A percentile compares a stretch with the other conserved stretches of the same genome.
These are phyloP conservation scores for Porites lutea DNA, from an alignment of 64 coral and sea anemone genomes.

Conservation along the genomic window DNA sequence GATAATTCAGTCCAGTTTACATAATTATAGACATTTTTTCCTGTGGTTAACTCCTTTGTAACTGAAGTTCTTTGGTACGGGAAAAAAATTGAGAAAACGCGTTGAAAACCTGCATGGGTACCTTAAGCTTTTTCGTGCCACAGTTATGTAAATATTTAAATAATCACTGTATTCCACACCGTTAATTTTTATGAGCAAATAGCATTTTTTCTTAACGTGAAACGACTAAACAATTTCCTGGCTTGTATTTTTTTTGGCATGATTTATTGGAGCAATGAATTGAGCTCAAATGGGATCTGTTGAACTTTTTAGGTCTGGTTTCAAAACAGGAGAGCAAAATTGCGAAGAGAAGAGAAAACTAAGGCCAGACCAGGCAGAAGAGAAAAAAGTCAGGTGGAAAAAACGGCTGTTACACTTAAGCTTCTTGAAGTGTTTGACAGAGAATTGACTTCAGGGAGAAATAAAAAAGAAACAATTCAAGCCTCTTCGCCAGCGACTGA, in stretches of 20 bases:
- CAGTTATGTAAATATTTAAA: neutral
- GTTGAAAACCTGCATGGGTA: neutral
- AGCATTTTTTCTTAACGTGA: no score
- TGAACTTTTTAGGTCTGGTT: constrained; percentile 83
- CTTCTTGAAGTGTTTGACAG: constrained; percentile 45
- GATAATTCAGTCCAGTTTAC: neutral
- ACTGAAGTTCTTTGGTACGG: neutral
- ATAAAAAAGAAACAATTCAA: neutral
- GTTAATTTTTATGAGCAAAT: no score
- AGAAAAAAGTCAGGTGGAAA: constrained; percentile 84
- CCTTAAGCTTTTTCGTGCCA: neutral
- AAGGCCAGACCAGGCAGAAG: constrained; percentile 79
- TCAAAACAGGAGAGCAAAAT: constrained; percentile 87
- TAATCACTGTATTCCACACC: no score
- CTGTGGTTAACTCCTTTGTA: neutral
- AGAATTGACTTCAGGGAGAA: neutral
- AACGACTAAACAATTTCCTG: no score
- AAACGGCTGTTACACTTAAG: constrained; percentile 33
- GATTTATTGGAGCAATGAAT: no score
- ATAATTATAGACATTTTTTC: neutral
- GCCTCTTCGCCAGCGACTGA: constrained; percentile 1
- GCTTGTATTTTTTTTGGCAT: no score
- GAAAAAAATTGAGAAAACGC: neutral
- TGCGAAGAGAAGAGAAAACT: constrained; percentile 88
- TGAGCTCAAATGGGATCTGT: constrained; percentile 24